Base-by-base conservation (phyloP, 2,113 vertebrate genomes). In the Trogon surrucura region DNA sequence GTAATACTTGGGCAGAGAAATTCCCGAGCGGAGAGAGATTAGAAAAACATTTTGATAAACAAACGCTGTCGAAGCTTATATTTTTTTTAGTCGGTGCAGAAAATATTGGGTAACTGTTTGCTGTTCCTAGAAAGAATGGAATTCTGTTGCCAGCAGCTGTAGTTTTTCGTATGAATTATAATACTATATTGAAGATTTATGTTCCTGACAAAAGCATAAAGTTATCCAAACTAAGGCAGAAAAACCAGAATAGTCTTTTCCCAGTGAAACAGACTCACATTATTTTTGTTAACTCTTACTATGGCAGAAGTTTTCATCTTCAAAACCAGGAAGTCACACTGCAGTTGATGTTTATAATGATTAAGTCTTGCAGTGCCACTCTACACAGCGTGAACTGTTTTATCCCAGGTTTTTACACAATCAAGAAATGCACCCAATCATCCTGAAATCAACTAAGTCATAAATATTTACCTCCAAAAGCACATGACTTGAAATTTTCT, bases 51-150 rank as follows among this genome's bases (percentile, higher is more conserved):
- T 89, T 89, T 48, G 58, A 90, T 93, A 95, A 95, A 93, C 75
- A 81, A 93, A 92, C 2, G 4, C 41, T n/a, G 13, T 81, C 19
- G 26, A 88, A 93, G 54, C 26, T 86, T 57, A 3, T 29, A 54
- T 69, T 87, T 82, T 88, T 93, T 89, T 88, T 51, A 61, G 34
- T 88, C 96, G 72, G 67, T 66, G 85, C 36, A 93, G 95, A 97
- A 95, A 81, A 82, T 60, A 88, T 64, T 95, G 93, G 53, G 87
- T 89, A 97, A 91, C 86, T 85, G 58, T 77, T 91, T 91, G 80
- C 94, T 94, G 48, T 98, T 98, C 98, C 97, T 98, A 98, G 97
- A 98, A 98, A 98, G 97, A 98, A 93, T 75, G 48, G 79, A 87
- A 95, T 89, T 96, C 95, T 96, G 85, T 74, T 98, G 97, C 98